These are phyloP conservation scores for Myrmecophaga tridactyla DNA, from an alignment of 2,113 vertebrate species.

Conservation along the genomic window DNA sequence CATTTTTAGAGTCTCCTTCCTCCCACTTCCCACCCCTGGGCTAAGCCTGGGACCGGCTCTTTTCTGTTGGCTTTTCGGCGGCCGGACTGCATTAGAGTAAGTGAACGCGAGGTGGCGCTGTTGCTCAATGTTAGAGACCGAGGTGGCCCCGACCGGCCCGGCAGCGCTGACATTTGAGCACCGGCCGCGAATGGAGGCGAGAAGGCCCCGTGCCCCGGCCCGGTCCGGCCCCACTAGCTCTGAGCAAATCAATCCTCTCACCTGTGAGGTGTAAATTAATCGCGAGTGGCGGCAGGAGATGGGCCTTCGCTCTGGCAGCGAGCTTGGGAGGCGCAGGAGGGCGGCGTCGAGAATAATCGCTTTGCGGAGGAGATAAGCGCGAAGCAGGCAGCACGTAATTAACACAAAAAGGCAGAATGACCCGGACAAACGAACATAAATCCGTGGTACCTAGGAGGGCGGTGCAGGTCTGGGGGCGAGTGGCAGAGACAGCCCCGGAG, in stretches of 20 bases:
- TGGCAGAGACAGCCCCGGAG: background rate
- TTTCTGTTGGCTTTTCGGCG: background rate
- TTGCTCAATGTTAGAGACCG: slow-evolving; percentile 83
- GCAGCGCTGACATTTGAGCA: slow-evolving; percentile 68
- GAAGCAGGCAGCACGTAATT: slow-evolving; percentile 60
- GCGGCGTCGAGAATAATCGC: slow-evolving; percentile 65
- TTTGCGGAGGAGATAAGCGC: slow-evolving; percentile 65
- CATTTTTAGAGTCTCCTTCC: background rate
- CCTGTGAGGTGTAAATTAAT: slow-evolving; percentile 78
- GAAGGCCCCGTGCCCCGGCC: slow-evolving; percentile 55
- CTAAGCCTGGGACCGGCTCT: background rate
- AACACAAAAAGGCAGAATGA: slow-evolving; percentile 74
- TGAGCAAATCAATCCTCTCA: slow-evolving; percentile 79
- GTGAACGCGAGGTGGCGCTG: slow-evolving; percentile 83
- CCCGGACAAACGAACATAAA: slow-evolving; percentile 76
- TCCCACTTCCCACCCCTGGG: slow-evolving; percentile 51
- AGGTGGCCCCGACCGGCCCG: slow-evolving; percentile 38
- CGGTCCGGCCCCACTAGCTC: slow-evolving; percentile 52
- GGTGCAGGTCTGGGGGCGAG: slow-evolving; percentile 7
- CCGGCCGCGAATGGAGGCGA: slow-evolving; percentile 7
- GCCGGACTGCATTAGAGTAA: slow-evolving; percentile 43
- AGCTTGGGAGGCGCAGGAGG: slow-evolving; percentile 54
- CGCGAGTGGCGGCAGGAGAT: slow-evolving; percentile 65
- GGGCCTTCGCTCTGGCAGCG: slow-evolving; percentile 49
- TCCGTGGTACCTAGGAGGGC: slow-evolving; percentile 68